Evolutionary conservation across 2,797 vertebrate species (phyloP), one percentile per base, ranked within the genome.

Genomic region (Gobio occitaniae): DNA sequence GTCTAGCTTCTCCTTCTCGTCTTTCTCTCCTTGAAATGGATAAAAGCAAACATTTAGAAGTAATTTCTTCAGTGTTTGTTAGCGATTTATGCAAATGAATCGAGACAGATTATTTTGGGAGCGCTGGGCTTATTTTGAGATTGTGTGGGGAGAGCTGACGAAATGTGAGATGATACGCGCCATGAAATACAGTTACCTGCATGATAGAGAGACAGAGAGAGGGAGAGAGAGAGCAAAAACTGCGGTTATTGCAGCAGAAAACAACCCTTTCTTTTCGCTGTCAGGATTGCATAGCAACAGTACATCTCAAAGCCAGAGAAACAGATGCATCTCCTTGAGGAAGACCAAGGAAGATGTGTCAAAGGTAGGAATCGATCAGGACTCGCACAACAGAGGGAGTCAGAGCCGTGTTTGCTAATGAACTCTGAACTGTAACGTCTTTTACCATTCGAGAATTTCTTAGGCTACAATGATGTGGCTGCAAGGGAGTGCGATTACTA

Each of bases 301-400:
- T 86, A 78, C 70, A 82, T 86, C 76, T 78, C n/a, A 61, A 75
- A 76, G 29, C 87, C 80, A 71, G 78, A 56, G 66, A 87, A 89
- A 87, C 89, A 89, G 90, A 92, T 92, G 91, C 89, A 91, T 91
- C 87, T 92, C 78, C 79, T 89, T 84, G 89, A 90, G 52, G 91
- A 90, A 86, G 90, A 92, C 90, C 88, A 86, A 80, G 84, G 82
- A 76, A 90, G 87, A 88, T 89, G 90, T 83, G 87, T 90, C 85
- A 90, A 89, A 92, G 90, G 91, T 91, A 89, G 87, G 90, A 81
- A 86, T 86, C 77, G 63, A 84, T 80, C 32, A 9, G 13, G 48
- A 32, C 63, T 12, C 38, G n/a, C 21, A 52, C 50, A 75, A 50
- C 29, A 56, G 71, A 54, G 63, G 36, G 80, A 81, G 75, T 66